These are phyloP conservation scores for Valencia hispanica DNA, from an alignment of 2,797 vertebrate species.

Conservation along the genomic window DNA sequence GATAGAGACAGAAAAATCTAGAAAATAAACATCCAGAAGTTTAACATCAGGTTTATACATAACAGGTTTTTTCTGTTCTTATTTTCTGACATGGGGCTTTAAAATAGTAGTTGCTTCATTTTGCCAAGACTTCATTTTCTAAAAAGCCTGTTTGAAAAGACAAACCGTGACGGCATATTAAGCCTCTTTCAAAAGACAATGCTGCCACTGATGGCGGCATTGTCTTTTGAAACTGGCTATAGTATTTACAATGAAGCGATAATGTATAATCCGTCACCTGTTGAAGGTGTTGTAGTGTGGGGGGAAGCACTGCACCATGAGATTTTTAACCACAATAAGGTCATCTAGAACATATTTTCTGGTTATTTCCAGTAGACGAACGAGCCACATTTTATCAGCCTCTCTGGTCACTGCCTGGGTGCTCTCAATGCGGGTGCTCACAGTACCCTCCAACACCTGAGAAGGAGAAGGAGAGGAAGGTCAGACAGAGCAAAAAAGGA, in stretches of 20 bases:
- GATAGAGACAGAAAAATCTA: slow-evolving; percentile 89
- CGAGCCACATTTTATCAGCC: slow-evolving; percentile 98
- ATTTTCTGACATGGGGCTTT: background rate
- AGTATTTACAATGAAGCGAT: background rate
- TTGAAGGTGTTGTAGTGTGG: slow-evolving; percentile 92
- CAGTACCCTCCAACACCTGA: slow-evolving; percentile 88
- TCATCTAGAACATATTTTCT: slow-evolving; percentile 94
- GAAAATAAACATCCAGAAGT: slow-evolving; percentile 12
- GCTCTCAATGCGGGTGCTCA: slow-evolving; percentile 92
- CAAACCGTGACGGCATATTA: too few relatives aligned
- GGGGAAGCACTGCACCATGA: slow-evolving; percentile 95
- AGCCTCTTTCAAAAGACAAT: too few relatives aligned
- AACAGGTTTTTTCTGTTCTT: background rate
- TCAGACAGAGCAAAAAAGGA: background rate
- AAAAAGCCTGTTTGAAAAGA: too few relatives aligned
- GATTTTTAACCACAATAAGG: slow-evolving; percentile 89
- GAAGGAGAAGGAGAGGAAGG: background rate
- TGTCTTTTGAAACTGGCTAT: too few relatives aligned
- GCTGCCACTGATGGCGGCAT: too few relatives aligned
- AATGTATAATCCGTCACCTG: slow-evolving; percentile 39
- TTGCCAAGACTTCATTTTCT: background rate
- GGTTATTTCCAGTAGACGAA: slow-evolving; percentile 94
- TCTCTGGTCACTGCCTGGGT: slow-evolving; percentile 92
- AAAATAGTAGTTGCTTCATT: background rate
- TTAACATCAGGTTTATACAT: background rate